phyloP scores from a whole-genome alignment of 2,797 vertebrate species.

The Heteromormyrus szaboi region DNA sequence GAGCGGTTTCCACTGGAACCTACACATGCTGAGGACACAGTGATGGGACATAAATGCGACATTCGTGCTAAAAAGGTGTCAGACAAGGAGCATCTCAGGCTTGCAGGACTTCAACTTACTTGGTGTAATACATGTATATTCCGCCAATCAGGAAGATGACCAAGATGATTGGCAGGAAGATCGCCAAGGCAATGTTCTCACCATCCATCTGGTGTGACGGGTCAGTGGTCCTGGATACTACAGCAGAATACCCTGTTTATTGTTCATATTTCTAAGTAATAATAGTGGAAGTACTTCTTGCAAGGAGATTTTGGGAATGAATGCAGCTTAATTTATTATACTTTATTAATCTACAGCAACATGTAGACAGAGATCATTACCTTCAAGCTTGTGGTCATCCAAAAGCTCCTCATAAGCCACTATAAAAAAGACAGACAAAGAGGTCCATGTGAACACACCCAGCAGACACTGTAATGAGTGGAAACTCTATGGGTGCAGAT shows the following conservation, averaged over 20 bases:
- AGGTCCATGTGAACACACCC: slow-evolving; percentile 31
- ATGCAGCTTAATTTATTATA: neutral
- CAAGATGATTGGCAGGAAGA: slow-evolving; percentile 82
- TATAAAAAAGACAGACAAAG: slow-evolving; percentile 49
- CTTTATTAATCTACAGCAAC: neutral
- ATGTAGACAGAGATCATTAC: slow-evolving; percentile 45
- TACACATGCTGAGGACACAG: slow-evolving; percentile 56
- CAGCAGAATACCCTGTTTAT: slow-evolving; percentile 2
- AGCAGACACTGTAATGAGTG: slow-evolving; percentile 15
- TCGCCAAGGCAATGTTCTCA: slow-evolving; percentile 84
- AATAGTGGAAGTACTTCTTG: neutral
- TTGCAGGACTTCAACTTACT: slow-evolving; percentile 57
- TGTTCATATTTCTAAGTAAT: neutral
- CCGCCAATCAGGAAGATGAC: slow-evolving; percentile 86
- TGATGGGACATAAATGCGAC: neutral
- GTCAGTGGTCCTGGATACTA: slow-evolving; percentile 83
- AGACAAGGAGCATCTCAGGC: neutral
- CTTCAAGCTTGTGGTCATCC: slow-evolving; percentile 84
- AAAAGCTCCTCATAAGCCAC: slow-evolving; percentile 84
- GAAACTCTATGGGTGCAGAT: neutral
- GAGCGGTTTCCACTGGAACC: slow-evolving; percentile 83
- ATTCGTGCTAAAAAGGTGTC: neutral
- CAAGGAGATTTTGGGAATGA: neutral
- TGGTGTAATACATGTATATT: slow-evolving; percentile 89
- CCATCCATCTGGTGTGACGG: slow-evolving; percentile 81